Percentiles rank a stretch among this genome's conserved stretches.
phyloP scores from a whole-genome alignment of 2,797 vertebrate genomes.

The Aphelocoma californica region DNA sequence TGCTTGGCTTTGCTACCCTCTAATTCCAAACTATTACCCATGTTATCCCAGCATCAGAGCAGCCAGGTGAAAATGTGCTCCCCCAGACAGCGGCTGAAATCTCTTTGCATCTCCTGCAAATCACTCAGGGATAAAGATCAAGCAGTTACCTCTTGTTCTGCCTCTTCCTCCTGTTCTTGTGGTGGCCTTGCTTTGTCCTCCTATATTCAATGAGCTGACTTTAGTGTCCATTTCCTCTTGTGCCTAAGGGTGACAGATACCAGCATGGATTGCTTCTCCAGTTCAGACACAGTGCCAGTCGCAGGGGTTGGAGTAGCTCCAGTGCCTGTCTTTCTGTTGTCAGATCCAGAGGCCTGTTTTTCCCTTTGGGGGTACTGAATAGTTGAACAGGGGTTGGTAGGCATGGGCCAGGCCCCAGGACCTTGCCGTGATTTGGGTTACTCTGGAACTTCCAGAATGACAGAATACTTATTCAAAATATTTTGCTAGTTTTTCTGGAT shows the following conservation, averaged over 20 bases:
- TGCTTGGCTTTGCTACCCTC: background rate
- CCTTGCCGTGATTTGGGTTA: background rate
- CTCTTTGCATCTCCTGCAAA: background rate
- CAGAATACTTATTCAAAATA: background rate
- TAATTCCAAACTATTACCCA: background rate
- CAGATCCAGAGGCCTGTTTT: background rate
- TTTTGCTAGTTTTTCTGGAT: background rate
- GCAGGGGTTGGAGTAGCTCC: background rate
- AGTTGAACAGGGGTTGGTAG: background rate
- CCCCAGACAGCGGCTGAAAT: background rate
- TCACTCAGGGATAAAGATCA: too few relatives aligned
- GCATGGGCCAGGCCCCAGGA: background rate
- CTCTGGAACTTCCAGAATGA: background rate
- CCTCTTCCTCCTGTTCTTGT: background rate
- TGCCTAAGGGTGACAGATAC: too few relatives aligned
- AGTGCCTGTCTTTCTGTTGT: background rate
- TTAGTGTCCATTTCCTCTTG: background rate
- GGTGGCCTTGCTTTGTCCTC: background rate
- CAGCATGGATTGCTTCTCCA: background rate
- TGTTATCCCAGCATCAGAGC: background rate
- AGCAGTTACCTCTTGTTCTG: background rate
- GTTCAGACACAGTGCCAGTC: background rate
- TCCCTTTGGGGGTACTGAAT: too few relatives aligned
- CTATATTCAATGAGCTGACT: background rate
- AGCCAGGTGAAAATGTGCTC: background rate